Base-by-base conservation (phyloP, 1,140 invertebrate species). In the Ceratosolen fusciceps region DNA sequence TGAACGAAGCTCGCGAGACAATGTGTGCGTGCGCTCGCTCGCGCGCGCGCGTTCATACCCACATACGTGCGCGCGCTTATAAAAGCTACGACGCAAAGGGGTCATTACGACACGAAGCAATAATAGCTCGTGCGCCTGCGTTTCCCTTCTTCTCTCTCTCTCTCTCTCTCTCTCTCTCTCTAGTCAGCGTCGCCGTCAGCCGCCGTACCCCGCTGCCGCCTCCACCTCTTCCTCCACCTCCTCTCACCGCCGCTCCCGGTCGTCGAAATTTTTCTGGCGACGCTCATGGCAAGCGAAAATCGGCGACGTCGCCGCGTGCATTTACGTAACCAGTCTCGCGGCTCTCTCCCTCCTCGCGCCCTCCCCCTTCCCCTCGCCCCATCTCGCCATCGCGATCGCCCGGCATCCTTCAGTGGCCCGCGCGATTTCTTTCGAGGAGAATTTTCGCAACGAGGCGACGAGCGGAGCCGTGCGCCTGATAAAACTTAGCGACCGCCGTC, bases 301-400 rank as follows among this genome's bases (percentile, higher is more conserved):
- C 60, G 80, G 81, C 83, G 68, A 80, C 81, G 80, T 71, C 80
- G 77, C 73, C 74, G 74, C 76, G 67, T 79, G 77, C 77, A 60
- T 78, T 70, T 77, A 56, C 75, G 76, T 82, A 80, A 65, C 60
- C 65, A 24, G 26, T 47, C 60, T 39, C 58, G 19, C 31, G 37
- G 39, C 37, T 26, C 10, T 2, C 19, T 71, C n/a, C 21, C 43
- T 37, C 24, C 43, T 34, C 29, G 24, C 39, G 39, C 19, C 43
- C 43, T 37, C 58, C 29, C 47, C 39, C 39, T 16, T 9, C 5
- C 14, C 49, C 49, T 14, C 49, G 49, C 5, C 19, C 49, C n/a
- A n/a, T n/a, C n/a, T n/a, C n/a, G n/a, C n/a, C n/a, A n/a, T n/a
- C n/a, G n/a, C n/a, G n/a, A n/a, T n/a, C n/a, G n/a, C n/a, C n/a